Conservation (phyloP, 2,113 vertebrate species). For the Tachuris rubrigastra region DNA sequence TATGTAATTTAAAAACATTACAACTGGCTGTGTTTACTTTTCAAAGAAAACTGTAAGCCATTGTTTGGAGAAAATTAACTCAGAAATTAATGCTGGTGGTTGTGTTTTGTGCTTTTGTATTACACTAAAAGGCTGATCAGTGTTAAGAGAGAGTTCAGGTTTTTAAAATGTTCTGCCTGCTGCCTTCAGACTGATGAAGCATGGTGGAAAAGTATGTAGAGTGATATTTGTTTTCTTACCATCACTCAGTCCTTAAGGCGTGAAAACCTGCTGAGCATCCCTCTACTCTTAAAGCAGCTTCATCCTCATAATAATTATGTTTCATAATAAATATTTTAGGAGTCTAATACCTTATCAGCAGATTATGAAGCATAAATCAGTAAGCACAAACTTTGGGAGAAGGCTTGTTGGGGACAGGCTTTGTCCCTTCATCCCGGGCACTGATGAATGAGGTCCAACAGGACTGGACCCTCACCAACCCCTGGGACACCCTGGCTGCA, state of each 20-base stretch:
- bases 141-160: background rate
- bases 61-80: background rate
- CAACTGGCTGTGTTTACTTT: background rate
- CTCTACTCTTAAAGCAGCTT: background rate
- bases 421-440: background rate
- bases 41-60: background rate
- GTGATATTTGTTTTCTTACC: background rate
- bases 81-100: background rate
- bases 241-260: background rate
- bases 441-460: background rate
- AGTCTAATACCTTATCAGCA: background rate
- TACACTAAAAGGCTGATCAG: background rate
- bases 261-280: background rate
- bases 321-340: background rate
- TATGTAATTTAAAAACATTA: background rate
- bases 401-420: background rate
- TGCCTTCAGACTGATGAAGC: background rate
- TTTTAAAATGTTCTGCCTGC: background rate
- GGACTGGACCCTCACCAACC: background rate
- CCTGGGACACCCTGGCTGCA: background rate
- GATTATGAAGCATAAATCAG: background rate
- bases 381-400: background rate
- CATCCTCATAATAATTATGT: background rate
- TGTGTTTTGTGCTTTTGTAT: background rate
- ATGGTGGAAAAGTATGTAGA: background rate